Evolutionary conservation across 2,888 invertebrate species (phyloP).

Genomic region (Mellilla xanthometata): DNA sequence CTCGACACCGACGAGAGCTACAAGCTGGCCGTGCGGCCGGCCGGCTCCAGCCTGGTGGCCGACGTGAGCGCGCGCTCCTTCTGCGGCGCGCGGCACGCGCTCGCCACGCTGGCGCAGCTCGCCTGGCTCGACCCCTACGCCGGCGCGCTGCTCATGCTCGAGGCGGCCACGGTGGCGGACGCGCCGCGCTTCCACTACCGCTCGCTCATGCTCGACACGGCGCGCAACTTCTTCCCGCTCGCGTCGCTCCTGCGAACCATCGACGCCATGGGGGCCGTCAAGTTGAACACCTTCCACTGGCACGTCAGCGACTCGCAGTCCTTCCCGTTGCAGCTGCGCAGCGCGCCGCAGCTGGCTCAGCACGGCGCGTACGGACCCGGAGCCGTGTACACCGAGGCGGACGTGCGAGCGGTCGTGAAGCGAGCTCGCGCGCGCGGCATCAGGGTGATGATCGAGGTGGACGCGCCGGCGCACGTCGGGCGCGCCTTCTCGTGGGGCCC

Average conservation of each 20-base stretch:
- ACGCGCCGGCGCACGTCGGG: constrained; percentile 95
- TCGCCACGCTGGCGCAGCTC: constrained; percentile 90
- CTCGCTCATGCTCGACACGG: constrained; percentile 95
- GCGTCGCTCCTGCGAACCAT: constrained; percentile 87
- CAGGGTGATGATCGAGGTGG: constrained; percentile 93
- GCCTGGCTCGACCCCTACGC: constrained; percentile 89
- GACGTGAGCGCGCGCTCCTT: constrained; percentile 86
- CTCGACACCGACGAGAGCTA: constrained; percentile 90
- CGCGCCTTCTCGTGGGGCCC: constrained; percentile 94
- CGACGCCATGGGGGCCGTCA: constrained; percentile 94
- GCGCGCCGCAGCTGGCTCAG: constrained; percentile 89
- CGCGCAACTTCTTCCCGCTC: constrained; percentile 93
- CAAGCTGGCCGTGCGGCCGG: constrained; percentile 81
- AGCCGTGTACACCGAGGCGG: constrained; percentile 87
- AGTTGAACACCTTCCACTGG: constrained; percentile 97
- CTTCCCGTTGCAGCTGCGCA: constrained; percentile 91
- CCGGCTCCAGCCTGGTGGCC: constrained; percentile 77
- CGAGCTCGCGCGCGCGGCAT: constrained; percentile 92
- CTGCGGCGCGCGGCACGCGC: constrained; percentile 90
- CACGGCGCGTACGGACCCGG: constrained; percentile 94
- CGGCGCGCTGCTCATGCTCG: constrained; percentile 84
- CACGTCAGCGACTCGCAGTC: constrained; percentile 95
- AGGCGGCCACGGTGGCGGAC: constrained; percentile 87
- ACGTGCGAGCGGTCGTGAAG: constrained; percentile 87
- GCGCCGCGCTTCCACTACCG: constrained; percentile 90